A percentile compares a stretch with the other conserved stretches of the same genome.
These are phyloP conservation scores for Plebejus argus DNA, from an alignment of 2,888 invertebrate genomes.

Conservation along the genomic window DNA sequence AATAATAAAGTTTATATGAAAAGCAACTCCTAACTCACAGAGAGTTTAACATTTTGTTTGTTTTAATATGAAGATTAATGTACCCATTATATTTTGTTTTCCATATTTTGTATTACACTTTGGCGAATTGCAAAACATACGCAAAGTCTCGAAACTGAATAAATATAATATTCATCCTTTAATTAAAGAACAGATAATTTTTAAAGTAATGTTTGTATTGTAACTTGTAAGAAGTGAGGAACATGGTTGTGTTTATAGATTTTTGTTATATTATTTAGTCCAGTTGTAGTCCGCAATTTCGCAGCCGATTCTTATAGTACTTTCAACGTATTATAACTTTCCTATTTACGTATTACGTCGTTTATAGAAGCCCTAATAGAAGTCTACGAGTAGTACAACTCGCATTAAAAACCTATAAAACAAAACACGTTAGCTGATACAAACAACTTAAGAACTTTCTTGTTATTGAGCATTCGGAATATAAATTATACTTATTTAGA, in stretches of 20 bases:
- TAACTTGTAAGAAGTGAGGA: no score
- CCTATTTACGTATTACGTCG: background rate
- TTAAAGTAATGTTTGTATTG: no score
- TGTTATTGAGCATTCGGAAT: background rate
- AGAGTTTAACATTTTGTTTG: background rate
- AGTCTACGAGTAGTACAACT: background rate
- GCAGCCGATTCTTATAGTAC: no score
- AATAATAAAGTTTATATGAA: slow-evolving; percentile 3
- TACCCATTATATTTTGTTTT: background rate
- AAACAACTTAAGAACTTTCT: background rate
- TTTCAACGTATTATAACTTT: no score
- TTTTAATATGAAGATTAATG: background rate
- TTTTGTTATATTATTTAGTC: no score
- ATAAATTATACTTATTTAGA: background rate
- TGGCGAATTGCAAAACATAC: background rate
- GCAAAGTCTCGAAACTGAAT: background rate
- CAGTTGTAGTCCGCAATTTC: no score
- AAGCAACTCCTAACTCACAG: background rate
- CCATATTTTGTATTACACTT: background rate
- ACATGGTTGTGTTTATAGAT: no score
- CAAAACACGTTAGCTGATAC: background rate
- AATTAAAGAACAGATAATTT: no score
- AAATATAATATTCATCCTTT: no score
- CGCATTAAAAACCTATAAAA: background rate
- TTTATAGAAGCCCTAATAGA: background rate